These are phyloP conservation scores for Mus spretus DNA, from an alignment of 2,797 vertebrate species.

Conservation along the genomic window DNA sequence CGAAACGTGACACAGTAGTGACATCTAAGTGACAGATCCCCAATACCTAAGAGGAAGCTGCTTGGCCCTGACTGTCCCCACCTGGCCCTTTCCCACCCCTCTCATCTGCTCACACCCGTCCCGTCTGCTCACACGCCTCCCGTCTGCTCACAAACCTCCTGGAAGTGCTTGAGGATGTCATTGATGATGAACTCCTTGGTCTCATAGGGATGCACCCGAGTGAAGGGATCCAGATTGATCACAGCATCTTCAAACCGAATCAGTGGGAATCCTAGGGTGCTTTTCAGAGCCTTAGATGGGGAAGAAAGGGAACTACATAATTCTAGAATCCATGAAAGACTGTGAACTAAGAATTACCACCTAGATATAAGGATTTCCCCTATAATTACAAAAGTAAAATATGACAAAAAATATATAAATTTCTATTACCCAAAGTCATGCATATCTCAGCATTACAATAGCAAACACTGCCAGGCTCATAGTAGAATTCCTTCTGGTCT, in stretches of 20 bases:
- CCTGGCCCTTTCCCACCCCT: too few species aligned
- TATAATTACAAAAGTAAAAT: constrained; percentile 55
- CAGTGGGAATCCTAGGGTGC: constrained; percentile 95
- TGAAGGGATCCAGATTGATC: constrained; percentile 98
- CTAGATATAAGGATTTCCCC: constrained; percentile 33
- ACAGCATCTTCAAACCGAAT: constrained; percentile 98
- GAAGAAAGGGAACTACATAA: constrained; percentile 64
- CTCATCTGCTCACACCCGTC: too few species aligned
- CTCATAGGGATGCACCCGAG: constrained; percentile 97
- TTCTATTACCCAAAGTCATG: not conserved
- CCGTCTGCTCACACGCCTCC: too few species aligned
- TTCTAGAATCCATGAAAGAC: constrained; percentile 36
- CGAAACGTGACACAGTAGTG: not conserved
- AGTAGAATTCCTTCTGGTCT: not conserved
- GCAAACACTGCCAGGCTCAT: not conserved
- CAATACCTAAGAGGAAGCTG: constrained; percentile 5
- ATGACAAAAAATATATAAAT: not conserved
- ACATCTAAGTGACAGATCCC: constrained; percentile 40
- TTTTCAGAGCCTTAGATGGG: constrained; percentile 93
- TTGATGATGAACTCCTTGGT: constrained; percentile 98
- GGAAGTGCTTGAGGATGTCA: constrained; percentile 97
- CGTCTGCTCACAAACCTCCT: constrained; percentile 91
- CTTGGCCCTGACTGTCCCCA: not conserved
- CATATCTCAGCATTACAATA: not conserved
- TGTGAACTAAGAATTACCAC: not conserved